Evolutionary conservation across 2,113 vertebrate species (phyloP).

Genomic region (Agapornis roseicollis): DNA sequence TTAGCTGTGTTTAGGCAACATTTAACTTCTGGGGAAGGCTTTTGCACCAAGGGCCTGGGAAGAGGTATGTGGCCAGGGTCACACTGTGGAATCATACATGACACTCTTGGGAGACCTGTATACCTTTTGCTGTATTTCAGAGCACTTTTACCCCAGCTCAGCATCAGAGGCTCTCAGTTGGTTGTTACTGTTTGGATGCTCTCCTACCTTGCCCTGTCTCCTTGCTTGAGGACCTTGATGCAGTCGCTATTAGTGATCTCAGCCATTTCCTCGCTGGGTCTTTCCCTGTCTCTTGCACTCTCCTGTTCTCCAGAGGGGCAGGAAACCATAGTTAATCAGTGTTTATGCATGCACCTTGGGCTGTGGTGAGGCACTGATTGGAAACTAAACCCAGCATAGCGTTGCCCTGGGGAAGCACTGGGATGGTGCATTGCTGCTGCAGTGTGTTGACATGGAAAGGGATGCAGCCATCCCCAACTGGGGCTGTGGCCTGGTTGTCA

Average conservation of each 20-base stretch:
- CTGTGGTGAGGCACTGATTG: not conserved
- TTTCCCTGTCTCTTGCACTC: not conserved
- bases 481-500: not conserved
- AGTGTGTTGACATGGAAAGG: not conserved
- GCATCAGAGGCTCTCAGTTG: not conserved
- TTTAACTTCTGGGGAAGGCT: not conserved
- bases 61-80: not conserved
- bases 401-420: not conserved
- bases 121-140: not conserved
- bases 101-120: not conserved
- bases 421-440: not conserved
- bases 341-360: not conserved
- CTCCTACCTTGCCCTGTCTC: not conserved
- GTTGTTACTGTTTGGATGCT: not conserved
- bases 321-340: not conserved
- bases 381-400: not conserved
- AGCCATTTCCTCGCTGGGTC: not conserved
- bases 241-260: not conserved
- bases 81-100: not conserved
- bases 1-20: not conserved
- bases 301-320: not conserved
- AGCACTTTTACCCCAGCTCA: slow-evolving; percentile 24
- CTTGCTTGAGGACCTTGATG: slow-evolving; percentile 33
- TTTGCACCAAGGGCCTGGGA: not conserved
- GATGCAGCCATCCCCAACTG: not conserved